These are phyloP conservation scores for Drosophila eohydei DNA, from an alignment of 2,888 invertebrate genomes.

Conservation along the genomic window DNA sequence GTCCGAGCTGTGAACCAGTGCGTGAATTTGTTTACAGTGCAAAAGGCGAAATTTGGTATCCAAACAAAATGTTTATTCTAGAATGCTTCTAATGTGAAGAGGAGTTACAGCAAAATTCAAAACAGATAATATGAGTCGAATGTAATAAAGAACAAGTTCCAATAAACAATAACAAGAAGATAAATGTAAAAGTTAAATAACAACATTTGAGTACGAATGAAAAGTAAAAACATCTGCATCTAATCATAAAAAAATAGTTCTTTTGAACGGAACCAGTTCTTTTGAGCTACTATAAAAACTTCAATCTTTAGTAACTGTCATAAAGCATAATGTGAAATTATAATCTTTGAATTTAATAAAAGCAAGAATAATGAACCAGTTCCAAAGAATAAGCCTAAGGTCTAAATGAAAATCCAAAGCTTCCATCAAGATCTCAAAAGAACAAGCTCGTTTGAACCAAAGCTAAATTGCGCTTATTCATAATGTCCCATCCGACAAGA, in stretches of 20 bases:
- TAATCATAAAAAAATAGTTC: not conserved
- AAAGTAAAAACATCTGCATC: not conserved
- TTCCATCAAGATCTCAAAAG: not conserved
- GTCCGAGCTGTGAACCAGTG: constrained; percentile 28
- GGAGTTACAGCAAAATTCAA: not conserved
- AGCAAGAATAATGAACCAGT: not conserved
- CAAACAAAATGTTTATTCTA: constrained; percentile 29
- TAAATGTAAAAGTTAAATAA: not conserved
- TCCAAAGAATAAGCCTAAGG: not conserved
- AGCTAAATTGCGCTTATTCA: too few relatives aligned
- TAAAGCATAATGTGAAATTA: not conserved
- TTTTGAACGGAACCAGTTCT: not conserved
- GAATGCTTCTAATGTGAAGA: too few relatives aligned
- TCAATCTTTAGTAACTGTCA: not conserved
- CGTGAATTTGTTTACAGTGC: constrained; percentile 70
- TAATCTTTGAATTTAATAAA: not conserved
- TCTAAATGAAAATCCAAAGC: too few relatives aligned
- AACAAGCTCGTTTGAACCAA: not conserved
- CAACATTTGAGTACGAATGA: not conserved
- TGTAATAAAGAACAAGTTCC: not conserved
- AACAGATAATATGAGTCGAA: not conserved
- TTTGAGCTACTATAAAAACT: not conserved
- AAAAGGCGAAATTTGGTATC: constrained; percentile 36
- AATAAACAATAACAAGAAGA: not conserved
- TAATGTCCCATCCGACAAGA: not conserved